Evolutionary conservation across 2,888 invertebrate species (phyloP).

Genomic region (Himalopsyche kuldschensis): DNA sequence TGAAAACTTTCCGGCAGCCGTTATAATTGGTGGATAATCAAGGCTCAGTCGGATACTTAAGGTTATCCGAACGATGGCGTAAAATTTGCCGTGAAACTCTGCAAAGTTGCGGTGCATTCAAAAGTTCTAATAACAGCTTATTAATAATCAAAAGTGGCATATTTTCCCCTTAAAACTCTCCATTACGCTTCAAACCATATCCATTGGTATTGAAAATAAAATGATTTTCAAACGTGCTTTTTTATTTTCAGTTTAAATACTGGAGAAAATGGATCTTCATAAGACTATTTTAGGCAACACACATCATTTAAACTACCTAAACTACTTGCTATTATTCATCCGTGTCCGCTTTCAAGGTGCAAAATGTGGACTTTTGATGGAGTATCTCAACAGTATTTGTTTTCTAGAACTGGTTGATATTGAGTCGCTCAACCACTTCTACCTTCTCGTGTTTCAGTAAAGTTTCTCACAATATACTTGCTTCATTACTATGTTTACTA

Average conservation of each 20-base stretch:
- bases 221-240: too few relatives aligned
- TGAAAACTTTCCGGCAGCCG: neutral
- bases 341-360: neutral
- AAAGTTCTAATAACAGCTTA: neutral
- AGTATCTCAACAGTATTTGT: too few relatives aligned
- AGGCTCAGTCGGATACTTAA: neutral
- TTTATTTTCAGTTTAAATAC: too few relatives aligned
- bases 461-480: too few relatives aligned
- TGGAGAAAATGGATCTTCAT: too few relatives aligned
- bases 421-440: too few relatives aligned
- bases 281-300: too few relatives aligned
- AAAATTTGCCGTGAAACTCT: neutral
- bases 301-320: too few relatives aligned
- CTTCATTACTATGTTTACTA: too few relatives aligned
- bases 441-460: too few relatives aligned
- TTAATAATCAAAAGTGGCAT: neutral
- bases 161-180: neutral
- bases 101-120: neutral
- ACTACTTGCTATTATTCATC: neutral
- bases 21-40: neutral
- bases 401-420: too few relatives aligned
- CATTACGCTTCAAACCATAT: neutral
- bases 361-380: neutral
- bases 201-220: neutral
- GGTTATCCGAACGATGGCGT: neutral